Evolutionary conservation across 2,113 vertebrate genomes (phyloP).

Genomic region (Sorex araneus): DNA sequence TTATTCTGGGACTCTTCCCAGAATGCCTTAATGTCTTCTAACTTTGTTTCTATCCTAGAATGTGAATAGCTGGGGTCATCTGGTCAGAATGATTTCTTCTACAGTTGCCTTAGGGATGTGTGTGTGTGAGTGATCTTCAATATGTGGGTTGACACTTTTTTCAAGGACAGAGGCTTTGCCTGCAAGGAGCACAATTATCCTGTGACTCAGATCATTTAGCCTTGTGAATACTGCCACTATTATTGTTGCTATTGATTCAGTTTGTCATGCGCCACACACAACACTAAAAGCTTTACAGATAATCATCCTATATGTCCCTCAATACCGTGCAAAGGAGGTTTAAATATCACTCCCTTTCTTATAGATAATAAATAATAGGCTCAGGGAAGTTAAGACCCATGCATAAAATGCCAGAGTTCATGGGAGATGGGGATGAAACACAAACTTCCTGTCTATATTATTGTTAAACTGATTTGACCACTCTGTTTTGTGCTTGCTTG

Average conservation of each 20-base stretch:
- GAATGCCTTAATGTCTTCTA: constrained; percentile 23
- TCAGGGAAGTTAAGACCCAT: not conserved
- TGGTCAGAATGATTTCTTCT: constrained; percentile 43
- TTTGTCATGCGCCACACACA: not conserved
- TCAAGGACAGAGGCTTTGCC: constrained; percentile 18
- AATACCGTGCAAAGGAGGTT: constrained; percentile 15
- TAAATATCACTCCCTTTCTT: not conserved
- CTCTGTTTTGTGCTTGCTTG: too few species aligned
- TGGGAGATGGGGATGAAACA: not conserved
- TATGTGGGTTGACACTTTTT: not conserved
- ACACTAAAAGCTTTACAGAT: not conserved
- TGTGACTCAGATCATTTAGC: constrained; percentile 19
- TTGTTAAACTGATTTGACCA: not conserved
- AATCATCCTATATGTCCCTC: not conserved
- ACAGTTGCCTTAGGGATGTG: not conserved
- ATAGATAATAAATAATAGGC: constrained; percentile 26
- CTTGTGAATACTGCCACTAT: not conserved
- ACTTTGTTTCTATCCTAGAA: not conserved
- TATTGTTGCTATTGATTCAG: not conserved
- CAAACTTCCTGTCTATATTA: not conserved
- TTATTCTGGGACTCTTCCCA: not conserved
- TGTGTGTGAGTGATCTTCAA: not conserved
- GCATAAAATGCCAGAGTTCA: constrained; percentile 36
- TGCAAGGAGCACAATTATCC: constrained; percentile 2
- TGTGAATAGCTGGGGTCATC: not conserved